phyloP scores from a whole-genome alignment of 2,113 vertebrate genomes.

The Cariama cristata region DNA sequence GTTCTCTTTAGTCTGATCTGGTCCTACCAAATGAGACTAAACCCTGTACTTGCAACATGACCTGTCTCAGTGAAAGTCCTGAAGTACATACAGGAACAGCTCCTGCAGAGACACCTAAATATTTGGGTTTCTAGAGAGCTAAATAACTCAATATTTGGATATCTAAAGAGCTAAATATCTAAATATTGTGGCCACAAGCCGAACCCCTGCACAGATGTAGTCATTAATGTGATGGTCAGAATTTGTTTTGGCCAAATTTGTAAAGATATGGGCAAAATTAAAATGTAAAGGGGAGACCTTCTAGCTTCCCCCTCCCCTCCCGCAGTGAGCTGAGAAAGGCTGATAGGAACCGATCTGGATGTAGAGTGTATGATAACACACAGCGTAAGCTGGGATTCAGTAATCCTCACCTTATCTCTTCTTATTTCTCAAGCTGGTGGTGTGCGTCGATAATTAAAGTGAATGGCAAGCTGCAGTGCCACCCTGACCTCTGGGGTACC shows the following conservation, averaged over 20 bases:
- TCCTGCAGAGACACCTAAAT: background rate
- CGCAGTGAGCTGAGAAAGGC: background rate
- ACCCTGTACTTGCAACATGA: background rate
- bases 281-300: background rate
- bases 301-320: background rate
- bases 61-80: background rate
- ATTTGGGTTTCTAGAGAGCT: background rate
- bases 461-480: conserved; percentile 18
- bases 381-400: conserved; percentile 5
- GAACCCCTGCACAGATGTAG: background rate
- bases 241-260: background rate
- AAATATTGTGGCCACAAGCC: background rate
- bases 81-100: background rate
- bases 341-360: background rate
- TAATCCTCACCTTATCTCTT: conserved; percentile 55
- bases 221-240: background rate
- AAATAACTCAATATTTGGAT: background rate
- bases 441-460: conserved; percentile 47
- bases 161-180: background rate
- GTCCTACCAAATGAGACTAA: background rate
- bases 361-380: background rate
- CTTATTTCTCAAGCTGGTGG: conserved; percentile 35
- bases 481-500: conserved; percentile 35
- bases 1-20: background rate
- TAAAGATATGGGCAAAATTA: background rate